A percentile compares a stretch with the other conserved stretches of the same genome.
These are phyloP conservation scores for Cetonia aurata DNA, from an alignment of 2,888 invertebrate species.

Conservation along the genomic window DNA sequence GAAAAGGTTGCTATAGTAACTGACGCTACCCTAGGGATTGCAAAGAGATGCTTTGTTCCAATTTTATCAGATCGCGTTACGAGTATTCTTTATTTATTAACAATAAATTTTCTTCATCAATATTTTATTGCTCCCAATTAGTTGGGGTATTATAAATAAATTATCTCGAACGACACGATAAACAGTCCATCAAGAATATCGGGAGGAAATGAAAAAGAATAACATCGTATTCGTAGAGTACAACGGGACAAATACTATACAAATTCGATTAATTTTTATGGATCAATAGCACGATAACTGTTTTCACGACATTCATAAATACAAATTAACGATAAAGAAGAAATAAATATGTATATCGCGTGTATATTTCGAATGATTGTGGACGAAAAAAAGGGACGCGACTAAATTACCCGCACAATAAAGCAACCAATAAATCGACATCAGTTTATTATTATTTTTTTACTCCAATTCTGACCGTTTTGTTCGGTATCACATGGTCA, in stretches of 20 bases:
- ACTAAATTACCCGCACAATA: slow-evolving; percentile 12
- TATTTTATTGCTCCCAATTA: no score
- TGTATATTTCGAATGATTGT: background rate
- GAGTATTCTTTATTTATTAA: no score
- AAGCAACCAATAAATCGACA: slow-evolving; percentile 25
- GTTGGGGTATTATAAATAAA: no score
- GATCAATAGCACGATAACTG: slow-evolving; percentile 15
- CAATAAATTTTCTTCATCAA: no score
- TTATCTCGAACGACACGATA: no score
- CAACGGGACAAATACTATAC: slow-evolving; percentile 17
- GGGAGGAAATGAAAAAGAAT: no score
- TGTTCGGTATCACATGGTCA: background rate
- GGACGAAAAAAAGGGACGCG: background rate
- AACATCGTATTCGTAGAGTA: no score
- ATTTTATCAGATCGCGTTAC: no score
- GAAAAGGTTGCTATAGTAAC: no score
- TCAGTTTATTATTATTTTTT: slow-evolving; percentile 20
- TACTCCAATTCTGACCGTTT: background rate
- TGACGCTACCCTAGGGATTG: no score
- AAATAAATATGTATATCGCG: slow-evolving; percentile 17
- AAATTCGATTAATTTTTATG: slow-evolving; percentile 21
- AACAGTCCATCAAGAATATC: no score
- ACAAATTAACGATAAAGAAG: slow-evolving; percentile 23
- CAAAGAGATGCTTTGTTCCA: no score
- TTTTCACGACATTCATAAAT: slow-evolving; percentile 24